A percentile compares a stretch with the other conserved stretches of the same genome.
phyloP scores from a whole-genome alignment of 2,888 invertebrate genomes.

The Tortricodes alternella region DNA sequence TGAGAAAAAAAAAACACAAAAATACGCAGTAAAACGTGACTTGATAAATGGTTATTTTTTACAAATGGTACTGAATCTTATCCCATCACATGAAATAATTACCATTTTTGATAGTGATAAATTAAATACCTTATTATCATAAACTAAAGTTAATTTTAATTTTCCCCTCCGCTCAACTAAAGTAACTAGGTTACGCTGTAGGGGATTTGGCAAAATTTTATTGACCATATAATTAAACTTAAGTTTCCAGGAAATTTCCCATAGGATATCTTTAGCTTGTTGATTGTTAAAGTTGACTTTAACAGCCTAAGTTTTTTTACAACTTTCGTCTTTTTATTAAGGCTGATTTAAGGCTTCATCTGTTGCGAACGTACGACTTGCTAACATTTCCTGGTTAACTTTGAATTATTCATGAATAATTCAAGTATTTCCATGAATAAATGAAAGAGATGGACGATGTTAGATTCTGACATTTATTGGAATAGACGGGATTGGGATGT shows the following conservation, averaged over 20 bases:
- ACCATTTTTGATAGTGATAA: too few relatives aligned
- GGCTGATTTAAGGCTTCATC: slow-evolving; percentile 8
- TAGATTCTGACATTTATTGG: slow-evolving; percentile 21
- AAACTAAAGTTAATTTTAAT: too few relatives aligned
- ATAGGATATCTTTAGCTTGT: slow-evolving; percentile 15
- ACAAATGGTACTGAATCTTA: too few relatives aligned
- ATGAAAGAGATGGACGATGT: slow-evolving; percentile 20
- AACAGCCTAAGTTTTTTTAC: slow-evolving; percentile 21
- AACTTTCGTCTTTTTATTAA: slow-evolving; percentile 15
- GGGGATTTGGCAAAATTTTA: not conserved
- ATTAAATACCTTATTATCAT: too few relatives aligned
- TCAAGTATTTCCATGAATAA: slow-evolving; percentile 23
- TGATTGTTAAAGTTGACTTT: slow-evolving; percentile 23
- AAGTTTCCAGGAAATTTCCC: slow-evolving; percentile 18
- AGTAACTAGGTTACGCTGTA: not conserved
- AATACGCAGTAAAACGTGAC: too few relatives aligned
- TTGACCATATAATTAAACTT: slow-evolving; percentile 7
- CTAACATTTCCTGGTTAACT: slow-evolving; percentile 16
- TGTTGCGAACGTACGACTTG: slow-evolving; percentile 11
- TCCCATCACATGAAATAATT: too few relatives aligned
- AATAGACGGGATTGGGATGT: slow-evolving; percentile 19
- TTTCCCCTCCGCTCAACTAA: not conserved
- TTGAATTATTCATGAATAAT: slow-evolving; percentile 28
- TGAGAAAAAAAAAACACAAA: too few relatives aligned
- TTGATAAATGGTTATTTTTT: too few relatives aligned